Percentiles rank a stretch among this genome's conserved stretches.
phyloP scores from a whole-genome alignment of 2,888 invertebrate genomes.

The Lysandra bellargus region DNA sequence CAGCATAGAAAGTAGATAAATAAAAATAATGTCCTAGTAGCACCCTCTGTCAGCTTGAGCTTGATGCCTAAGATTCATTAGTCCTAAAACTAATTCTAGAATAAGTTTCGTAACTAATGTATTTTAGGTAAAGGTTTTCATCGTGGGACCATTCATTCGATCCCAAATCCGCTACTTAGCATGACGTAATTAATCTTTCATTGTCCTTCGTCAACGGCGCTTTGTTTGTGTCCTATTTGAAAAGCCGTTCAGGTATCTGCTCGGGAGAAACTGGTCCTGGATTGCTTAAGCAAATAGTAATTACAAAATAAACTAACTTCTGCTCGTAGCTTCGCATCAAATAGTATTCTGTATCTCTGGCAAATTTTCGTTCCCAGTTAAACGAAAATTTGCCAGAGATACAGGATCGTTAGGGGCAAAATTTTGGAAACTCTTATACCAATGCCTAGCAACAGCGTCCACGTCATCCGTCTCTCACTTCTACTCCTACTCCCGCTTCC shows the following conservation, averaged over 20 bases:
- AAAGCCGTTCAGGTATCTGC: not conserved
- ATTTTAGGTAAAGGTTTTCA: not conserved
- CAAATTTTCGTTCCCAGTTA: too few species aligned
- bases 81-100: not conserved
- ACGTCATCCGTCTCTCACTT: too few species aligned
- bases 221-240: not conserved
- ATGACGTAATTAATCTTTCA: not conserved
- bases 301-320: not conserved
- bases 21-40: too few species aligned
- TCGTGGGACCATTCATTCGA: not conserved
- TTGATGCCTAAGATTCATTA: not conserved
- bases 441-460: too few species aligned
- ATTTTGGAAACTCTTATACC: too few species aligned
- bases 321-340: not conserved
- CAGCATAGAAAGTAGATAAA: too few species aligned
- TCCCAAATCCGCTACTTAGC: not conserved
- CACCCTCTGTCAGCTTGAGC: too few species aligned
- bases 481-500: too few species aligned
- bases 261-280: not conserved
- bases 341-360: too few species aligned
- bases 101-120: not conserved
- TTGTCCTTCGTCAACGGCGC: conserved; percentile 7
- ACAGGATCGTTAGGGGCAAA: too few species aligned
- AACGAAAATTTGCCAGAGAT: too few species aligned
- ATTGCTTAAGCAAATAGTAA: not conserved